Evolutionary conservation across 2,113 vertebrate genomes (phyloP), one percentile per base, ranked within the genome.

Genomic region (Xenotilapia flavipinnis): DNA sequence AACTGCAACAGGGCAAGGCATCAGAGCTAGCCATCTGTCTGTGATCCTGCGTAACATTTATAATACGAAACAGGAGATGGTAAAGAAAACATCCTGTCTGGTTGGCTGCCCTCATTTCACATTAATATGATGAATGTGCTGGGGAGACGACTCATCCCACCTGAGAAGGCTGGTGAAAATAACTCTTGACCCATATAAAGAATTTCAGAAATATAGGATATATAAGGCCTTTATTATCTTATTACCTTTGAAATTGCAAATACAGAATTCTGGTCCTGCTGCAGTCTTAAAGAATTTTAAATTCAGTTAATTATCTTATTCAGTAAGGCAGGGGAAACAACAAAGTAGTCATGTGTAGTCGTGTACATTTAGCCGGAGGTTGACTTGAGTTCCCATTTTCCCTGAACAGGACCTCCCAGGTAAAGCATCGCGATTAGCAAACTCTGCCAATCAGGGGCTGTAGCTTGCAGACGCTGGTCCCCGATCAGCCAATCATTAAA

Each of bases 401-500:
- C 60, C 6, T 23, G n/a, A 73, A 13, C 12, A 6, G 21, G 51
- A 68, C 51, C 54, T 82, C 56, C 7, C 47, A 87, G 80, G 40
- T 87, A 28, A 15, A 81, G 23, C 9, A 7, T 60, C 51, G 31
- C 77, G 84, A 89, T 80, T 13, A n/a, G 4, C 14, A 40, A 2
- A 17, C 26, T 83, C 81, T 0, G 3, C 92, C 93, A 95, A 92
- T 92, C 87, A 91, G 47, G 84, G 6, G 15, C 38, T 2, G 19
- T 2, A 11, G 38, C 65, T 55, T 36, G 14, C 3, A 5, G 6
- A 65, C 49, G 42, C 49, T 14, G 0, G 9, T 7, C 7, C 15
- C 21, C 3, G n/a, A 6, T 47, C 17, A 84, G 51, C 93, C 90
- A 94, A 92, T 95, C 86, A 89, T 0, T 42, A 38, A 2, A 3